Evolutionary conservation across 2,888 invertebrate species (phyloP).

Genomic region (Blomia tropicalis): DNA sequence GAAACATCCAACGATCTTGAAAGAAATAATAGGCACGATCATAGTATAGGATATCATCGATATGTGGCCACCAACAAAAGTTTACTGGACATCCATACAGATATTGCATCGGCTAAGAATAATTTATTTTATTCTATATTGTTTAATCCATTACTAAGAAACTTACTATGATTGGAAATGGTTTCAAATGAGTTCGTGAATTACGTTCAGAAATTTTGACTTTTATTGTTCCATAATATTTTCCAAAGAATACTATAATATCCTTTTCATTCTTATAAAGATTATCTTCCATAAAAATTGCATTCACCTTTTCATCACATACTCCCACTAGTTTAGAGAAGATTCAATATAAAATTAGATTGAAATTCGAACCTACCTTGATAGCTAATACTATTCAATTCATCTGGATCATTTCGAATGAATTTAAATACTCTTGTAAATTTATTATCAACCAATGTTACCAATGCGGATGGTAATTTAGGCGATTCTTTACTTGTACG

Average conservation of each 20-base stretch:
- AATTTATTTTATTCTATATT: not conserved
- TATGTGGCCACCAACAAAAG: not conserved
- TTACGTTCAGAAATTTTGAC: not conserved
- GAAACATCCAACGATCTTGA: not conserved
- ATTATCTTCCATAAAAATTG: not conserved
- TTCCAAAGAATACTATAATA: not conserved
- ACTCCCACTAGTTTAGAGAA: not conserved
- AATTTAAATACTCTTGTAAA: too few species aligned
- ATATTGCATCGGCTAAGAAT: not conserved
- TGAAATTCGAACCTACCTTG: too few species aligned
- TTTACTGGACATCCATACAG: not conserved
- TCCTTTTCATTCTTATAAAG: not conserved
- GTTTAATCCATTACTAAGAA: not conserved
- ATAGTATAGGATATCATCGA: not conserved
- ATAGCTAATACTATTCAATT: too few species aligned
- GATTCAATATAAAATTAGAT: too few species aligned
- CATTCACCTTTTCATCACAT: not conserved
- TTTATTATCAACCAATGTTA: too few species aligned
- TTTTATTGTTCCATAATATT: not conserved
- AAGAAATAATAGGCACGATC: not conserved
- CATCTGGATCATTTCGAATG: too few species aligned
- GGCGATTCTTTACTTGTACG: too few species aligned
- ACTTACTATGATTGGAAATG: constrained; percentile 9
- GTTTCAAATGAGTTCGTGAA: not conserved
- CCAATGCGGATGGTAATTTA: too few species aligned